Base-by-base conservation (phyloP, 2,113 vertebrate species). In the Alethe diademata region DNA sequence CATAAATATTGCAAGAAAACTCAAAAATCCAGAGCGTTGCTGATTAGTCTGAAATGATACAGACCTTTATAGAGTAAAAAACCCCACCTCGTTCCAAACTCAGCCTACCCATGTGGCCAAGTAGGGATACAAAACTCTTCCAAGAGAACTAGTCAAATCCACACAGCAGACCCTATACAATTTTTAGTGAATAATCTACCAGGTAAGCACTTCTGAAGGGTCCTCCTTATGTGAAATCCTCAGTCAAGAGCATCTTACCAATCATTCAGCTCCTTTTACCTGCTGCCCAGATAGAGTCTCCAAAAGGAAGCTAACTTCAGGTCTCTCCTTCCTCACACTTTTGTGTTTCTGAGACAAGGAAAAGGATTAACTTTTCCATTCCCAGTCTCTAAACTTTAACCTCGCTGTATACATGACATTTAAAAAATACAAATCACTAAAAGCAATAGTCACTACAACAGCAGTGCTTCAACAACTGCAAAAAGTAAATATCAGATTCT, bases 211-310 rank as follows among this genome's bases (percentile, higher is more conserved):
- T 71, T 90, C 48, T 53, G 22, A 90, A 67, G 22, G 14, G 22
- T 33, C 31, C 48, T 76, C 8, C 26, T 80, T 8, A 13, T 23
- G 8, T 76, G 62, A 67, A 90, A 48, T 75, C 26, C 24, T 35
- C 28, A 42, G 14, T 19, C 35, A 53, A 19, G 7, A 4, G 2
- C 0, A 2, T 64, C 20, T 24, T 75, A 33, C 23, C 28, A 29
- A 31, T 79, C 26, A 57, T 65, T 70, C 18, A 35, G 3, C 14
- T 73, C 61, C 25, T 86, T 31, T 54, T 60, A 40, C 14, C 43
- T 2, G 4, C 11, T 51, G 15, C 35, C 13, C 1, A 5, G 10
- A 42, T 0, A 8, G 12, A 19, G 17, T n/a, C n/a, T 76, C 57
- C 69, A 84, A 65, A 92, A 74, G 45, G 17, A 73, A 67, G 23